Evolutionary conservation across 53 echinoderm and acorn worm genomes (phyloP), one percentile per base, ranked within the genome.

Genomic region (Apostichopus leukothele): DNA sequence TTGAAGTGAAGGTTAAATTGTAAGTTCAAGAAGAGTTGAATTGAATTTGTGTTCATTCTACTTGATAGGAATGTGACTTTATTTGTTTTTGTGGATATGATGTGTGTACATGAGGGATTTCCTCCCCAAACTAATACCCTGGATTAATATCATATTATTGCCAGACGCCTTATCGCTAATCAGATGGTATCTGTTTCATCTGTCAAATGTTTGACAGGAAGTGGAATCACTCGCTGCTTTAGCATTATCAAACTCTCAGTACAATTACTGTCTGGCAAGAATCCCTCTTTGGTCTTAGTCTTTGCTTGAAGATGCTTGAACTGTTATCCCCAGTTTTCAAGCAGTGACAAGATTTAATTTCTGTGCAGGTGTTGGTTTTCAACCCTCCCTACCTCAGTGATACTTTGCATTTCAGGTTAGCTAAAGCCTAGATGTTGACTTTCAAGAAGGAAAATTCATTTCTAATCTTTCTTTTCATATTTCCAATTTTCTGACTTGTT

Each of bases 91-190:
- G 3, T 57, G 57, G 57, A 57, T 57, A 57, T 6, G 8, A 57
- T 9, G 10, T 10, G 10, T 57, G 7, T 57, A 57, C 10, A 9
- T 57, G 57, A 57, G 57, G 10, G 10, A 9, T 57, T 57, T 10
- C 57, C 10, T 57, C 57, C 4, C 4, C 14, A 71, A 71, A 16
- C 16, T 16, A 57, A 7, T 18, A 13, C 20, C 71, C 20, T 18
- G 71, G 71, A 71, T 71, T 71, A n/a, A 71, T n/a, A 19, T 14
- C 71, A 71, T 19, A 71, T 71, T 18, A n/a, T 18, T 4, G 71
- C 71, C 71, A 71, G 71, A 71, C 71, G 18, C 71, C 71, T 71
- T 71, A 71, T 71, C 16, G 71, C 18, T 71, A 71, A 71, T 71
- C 71, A 19, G 18, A 14, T 71, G 16, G 6, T 71, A 71, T 18